A percentile compares a stretch with the other conserved stretches of the same genome.
Conservation (phyloP, 2,113 vertebrate species). For the Cricetomys ansorgei region DNA sequence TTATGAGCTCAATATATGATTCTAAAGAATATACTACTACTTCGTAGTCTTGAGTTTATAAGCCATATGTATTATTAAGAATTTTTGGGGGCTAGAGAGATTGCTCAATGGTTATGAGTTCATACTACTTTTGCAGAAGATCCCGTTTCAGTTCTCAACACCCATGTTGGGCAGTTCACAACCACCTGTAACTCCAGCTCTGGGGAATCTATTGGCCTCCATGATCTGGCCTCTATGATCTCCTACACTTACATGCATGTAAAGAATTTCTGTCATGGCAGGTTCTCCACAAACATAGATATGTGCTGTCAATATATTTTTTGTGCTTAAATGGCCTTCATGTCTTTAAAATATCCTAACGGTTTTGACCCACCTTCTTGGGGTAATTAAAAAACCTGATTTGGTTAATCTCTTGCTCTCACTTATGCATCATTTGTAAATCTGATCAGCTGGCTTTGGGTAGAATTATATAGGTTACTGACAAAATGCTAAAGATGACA, state of each 20-base stretch:
- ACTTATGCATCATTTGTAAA: slow-evolving; percentile 13
- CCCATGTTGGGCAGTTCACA: not conserved
- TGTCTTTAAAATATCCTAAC: slow-evolving; percentile 1
- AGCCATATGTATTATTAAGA: not conserved
- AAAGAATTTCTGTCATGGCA: not conserved
- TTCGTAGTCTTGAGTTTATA: slow-evolving; percentile 44
- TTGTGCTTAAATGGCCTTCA: not conserved
- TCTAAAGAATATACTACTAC: not conserved
- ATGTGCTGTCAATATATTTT: slow-evolving; percentile 30
- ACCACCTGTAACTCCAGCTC: not conserved
- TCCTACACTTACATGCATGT: not conserved
- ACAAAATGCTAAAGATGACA: slow-evolving; percentile 28
- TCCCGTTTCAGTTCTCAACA: not conserved
- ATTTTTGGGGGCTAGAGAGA: not conserved
- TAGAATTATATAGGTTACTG: slow-evolving; percentile 9
- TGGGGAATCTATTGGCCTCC: not conserved
- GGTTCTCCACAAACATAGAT: not conserved
- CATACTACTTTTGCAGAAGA: not conserved
- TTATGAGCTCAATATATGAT: not conserved
- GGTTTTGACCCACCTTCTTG: not conserved
- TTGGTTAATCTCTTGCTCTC: not conserved
- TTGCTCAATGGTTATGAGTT: not conserved
- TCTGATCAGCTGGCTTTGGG: slow-evolving; percentile 16
- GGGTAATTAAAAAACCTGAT: slow-evolving; percentile 23
- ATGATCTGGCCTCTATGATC: not conserved